phyloP scores from a whole-genome alignment of 2,888 invertebrate species.

The Lasioglossum pauxillum region DNA sequence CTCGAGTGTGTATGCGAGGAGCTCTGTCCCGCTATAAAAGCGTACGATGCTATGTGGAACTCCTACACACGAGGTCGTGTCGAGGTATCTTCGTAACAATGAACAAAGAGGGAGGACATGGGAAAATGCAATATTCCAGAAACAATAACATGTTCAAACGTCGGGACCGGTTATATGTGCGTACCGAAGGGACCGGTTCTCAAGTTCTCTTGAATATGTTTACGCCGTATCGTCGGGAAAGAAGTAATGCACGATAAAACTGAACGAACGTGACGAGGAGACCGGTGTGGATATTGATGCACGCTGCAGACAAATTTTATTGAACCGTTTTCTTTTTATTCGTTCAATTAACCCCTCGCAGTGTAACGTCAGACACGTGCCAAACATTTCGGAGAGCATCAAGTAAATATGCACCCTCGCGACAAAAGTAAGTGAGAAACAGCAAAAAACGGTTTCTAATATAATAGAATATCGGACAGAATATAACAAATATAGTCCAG shows the following conservation, averaged over 20 bases:
- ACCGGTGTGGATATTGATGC: neutral
- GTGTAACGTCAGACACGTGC: neutral
- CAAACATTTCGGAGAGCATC: neutral
- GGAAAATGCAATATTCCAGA: neutral
- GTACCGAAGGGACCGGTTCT: neutral
- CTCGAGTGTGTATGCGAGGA: neutral
- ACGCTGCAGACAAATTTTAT: neutral
- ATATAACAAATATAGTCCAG: too few relatives aligned
- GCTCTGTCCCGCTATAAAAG: neutral
- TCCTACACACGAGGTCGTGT: neutral
- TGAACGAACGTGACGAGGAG: neutral
- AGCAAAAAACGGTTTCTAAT: too few relatives aligned
- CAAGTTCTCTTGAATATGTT: neutral
- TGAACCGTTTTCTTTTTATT: neutral
- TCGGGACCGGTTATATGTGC: neutral
- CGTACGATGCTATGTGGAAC: neutral
- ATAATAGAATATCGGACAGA: too few relatives aligned
- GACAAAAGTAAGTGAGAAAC: too few relatives aligned
- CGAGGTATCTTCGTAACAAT: neutral
- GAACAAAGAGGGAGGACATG: neutral
- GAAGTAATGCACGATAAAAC: neutral
- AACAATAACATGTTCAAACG: constrained; percentile 10
- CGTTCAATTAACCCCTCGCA: neutral
- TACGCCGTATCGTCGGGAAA: neutral
- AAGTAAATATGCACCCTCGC: too few relatives aligned